Evolutionary conservation across 2,888 invertebrate species (phyloP).

Genomic region (Camponotus fellah): DNA sequence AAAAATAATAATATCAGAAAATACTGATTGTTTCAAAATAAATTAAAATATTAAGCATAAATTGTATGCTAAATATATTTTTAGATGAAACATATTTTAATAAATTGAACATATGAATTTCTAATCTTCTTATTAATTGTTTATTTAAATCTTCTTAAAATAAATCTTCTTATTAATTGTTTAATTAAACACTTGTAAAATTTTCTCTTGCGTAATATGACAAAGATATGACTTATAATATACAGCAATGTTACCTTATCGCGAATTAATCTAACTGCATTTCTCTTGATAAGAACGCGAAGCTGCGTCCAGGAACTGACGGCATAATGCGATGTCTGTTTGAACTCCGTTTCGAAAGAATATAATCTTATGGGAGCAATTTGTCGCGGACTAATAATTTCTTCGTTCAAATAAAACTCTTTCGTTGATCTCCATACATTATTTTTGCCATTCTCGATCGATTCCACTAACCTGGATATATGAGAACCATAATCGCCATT

Average conservation of each 20-base stretch:
- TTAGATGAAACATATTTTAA: neutral
- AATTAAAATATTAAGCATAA: neutral
- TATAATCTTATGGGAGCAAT: constrained; percentile 68
- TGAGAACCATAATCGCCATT: constrained; percentile 92
- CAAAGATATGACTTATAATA: neutral
- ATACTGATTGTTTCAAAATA: neutral
- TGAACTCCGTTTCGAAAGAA: constrained; percentile 76
- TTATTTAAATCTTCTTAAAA: too few relatives aligned
- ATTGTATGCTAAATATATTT: neutral
- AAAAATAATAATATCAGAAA: neutral
- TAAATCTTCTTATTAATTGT: too few relatives aligned
- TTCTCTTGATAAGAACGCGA: constrained; percentile 88
- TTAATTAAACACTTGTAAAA: neutral
- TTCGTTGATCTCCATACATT: constrained; percentile 86
- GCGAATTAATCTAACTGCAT: constrained; percentile 89
- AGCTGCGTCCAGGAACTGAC: constrained; percentile 88
- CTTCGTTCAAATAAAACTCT: constrained; percentile 12
- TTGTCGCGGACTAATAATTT: constrained; percentile 53
- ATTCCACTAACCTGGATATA: constrained; percentile 87
- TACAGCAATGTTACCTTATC: constrained; percentile 83
- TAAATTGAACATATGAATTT: neutral
- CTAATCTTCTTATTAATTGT: too few relatives aligned
- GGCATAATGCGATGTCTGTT: constrained; percentile 85
- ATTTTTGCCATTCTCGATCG: constrained; percentile 89
- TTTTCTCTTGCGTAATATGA: constrained; percentile 4